Percentiles rank a stretch among this genome's conserved stretches.
phyloP scores from a whole-genome alignment of 2,888 invertebrate species.

The Priocnemis perturbator region DNA sequence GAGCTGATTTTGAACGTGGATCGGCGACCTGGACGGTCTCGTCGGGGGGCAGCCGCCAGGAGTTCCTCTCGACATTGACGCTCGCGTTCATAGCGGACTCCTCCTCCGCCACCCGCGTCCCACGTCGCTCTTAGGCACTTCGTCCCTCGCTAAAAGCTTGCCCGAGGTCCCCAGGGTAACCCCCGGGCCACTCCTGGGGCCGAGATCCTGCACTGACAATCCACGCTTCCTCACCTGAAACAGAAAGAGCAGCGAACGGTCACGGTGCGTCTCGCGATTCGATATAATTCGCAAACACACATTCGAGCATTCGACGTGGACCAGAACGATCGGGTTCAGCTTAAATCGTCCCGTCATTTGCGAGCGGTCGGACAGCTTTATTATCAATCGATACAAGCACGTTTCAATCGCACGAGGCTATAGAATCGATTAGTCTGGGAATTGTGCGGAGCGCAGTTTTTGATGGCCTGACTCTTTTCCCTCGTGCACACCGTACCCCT shows the following conservation, averaged over 20 bases:
- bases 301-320: no score
- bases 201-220: conserved; percentile 66
- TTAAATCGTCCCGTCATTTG: no score
- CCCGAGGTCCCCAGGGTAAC: conserved; percentile 66
- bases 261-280: no score
- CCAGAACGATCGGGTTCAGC: no score
- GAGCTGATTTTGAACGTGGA: conserved; percentile 86
- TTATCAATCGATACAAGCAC: no score
- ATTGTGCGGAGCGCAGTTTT: no score
- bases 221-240: conserved; percentile 65
- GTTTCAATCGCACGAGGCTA: no score
- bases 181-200: conserved; percentile 76
- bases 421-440: no score
- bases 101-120: conserved; percentile 80
- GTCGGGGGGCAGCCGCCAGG: conserved; percentile 94
- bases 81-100: conserved; percentile 91
- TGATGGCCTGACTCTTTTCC: no score
- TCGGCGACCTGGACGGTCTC: conserved; percentile 94
- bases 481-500: no score
- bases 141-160: conserved; percentile 54
- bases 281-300: no score
- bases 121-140: conserved; percentile 71
- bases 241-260: background rate
- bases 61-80: conserved; percentile 91
- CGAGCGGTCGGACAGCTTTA: no score